Conservation (phyloP, 2,797 vertebrate species). For the Tragelaphus oryx region DNA sequence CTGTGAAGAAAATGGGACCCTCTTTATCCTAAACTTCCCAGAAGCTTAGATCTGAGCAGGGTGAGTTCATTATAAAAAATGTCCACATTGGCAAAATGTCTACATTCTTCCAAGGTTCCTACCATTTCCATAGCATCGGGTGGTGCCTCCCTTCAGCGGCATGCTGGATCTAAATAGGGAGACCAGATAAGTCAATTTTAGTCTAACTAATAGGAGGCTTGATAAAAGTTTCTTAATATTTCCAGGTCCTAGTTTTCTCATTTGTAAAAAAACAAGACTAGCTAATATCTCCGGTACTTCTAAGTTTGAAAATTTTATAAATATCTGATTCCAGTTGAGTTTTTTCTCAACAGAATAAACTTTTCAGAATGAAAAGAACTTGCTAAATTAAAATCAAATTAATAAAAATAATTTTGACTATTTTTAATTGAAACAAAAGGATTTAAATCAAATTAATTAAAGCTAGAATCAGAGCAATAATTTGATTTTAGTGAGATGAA, state of each 20-base stretch:
- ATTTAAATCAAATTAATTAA: not conserved
- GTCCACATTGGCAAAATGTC: not conserved
- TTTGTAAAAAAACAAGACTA: not conserved
- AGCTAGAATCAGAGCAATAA: constrained; percentile 2
- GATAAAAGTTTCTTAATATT: not conserved
- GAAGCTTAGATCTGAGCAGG: not conserved
- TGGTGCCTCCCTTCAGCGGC: not conserved
- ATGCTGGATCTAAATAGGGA: not conserved
- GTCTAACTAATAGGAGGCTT: not conserved
- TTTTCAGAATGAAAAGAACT: not conserved
- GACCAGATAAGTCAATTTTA: not conserved
- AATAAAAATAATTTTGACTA: not conserved
- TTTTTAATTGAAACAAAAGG: not conserved
- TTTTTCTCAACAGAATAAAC: not conserved
- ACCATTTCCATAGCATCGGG: not conserved
- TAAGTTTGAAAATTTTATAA: not conserved
- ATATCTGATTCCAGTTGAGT: not conserved
- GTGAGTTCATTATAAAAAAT: not conserved
- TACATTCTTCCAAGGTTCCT: not conserved
- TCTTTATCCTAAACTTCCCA: not conserved
- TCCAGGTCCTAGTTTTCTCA: not conserved
- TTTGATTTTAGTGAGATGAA: constrained; percentile 27
- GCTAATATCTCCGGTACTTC: not conserved
- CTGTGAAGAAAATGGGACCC: not conserved
- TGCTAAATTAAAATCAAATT: constrained; percentile 15